These are phyloP conservation scores for Neoitamus cyanurus DNA, from an alignment of 2,888 invertebrate species.

Conservation along the genomic window DNA sequence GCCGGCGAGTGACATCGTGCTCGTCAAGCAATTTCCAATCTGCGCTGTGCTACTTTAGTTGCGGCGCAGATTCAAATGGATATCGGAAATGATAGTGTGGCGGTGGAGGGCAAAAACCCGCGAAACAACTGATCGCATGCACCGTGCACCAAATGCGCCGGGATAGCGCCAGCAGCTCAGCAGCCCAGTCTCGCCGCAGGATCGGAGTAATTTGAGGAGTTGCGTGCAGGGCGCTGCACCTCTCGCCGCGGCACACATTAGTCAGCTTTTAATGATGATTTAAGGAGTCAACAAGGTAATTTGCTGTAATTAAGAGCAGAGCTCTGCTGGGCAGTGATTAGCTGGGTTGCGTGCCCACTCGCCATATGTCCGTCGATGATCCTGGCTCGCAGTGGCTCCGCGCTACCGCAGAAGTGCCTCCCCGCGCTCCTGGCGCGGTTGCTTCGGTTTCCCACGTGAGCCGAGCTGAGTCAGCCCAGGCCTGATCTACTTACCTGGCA, in stretches of 20 bases:
- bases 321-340: not conserved
- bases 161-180: not conserved
- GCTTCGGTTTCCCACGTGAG: not conserved
- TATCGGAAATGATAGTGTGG: constrained; percentile 7
- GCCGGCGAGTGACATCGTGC: constrained; percentile 48
- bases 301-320: constrained; percentile 44
- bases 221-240: not conserved
- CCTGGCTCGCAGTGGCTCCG: not conserved
- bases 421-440: not conserved
- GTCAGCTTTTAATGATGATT: constrained; percentile 37
- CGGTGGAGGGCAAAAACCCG: not conserved
- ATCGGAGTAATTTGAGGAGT: not conserved
- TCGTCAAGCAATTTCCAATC: constrained; percentile 51
- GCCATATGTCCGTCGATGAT: not conserved
- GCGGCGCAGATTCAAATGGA: constrained; percentile 8
- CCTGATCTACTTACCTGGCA: constrained; percentile 15
- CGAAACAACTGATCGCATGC: not conserved
- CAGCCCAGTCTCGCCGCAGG: not conserved
- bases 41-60: constrained; percentile 37
- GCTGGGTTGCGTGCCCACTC: constrained; percentile 27
- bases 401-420: constrained; percentile 11
- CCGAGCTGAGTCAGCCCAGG: not conserved
- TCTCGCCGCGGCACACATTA: not conserved
- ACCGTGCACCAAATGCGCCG: not conserved
- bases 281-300: constrained; percentile 45